A percentile compares a stretch with the other conserved stretches of the same genome.
phyloP scores from a whole-genome alignment of 2,888 invertebrate species.

The Tipula confusa region DNA sequence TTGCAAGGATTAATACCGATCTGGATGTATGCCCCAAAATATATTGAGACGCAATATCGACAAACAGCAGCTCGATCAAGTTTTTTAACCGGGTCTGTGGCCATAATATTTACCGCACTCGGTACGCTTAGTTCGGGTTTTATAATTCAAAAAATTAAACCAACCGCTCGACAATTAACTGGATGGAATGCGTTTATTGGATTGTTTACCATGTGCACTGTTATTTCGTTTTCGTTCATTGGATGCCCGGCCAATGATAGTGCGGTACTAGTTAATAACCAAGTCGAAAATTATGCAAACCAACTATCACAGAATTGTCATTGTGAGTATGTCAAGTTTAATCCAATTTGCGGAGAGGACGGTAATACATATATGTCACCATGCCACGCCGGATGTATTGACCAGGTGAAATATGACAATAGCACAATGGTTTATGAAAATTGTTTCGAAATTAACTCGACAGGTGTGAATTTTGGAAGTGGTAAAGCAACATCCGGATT shows the following conservation, averaged over 20 bases:
- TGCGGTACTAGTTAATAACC: conserved; percentile 39
- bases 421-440: conserved; percentile 49
- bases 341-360: conserved; percentile 60
- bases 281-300: not conserved
- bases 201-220: conserved; percentile 53
- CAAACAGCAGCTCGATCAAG: conserved; percentile 58
- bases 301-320: conserved; percentile 50
- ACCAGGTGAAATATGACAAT: conserved; percentile 39
- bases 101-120: not conserved
- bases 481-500: conserved; percentile 53
- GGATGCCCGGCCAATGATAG: conserved; percentile 51
- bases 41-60: conserved; percentile 66
- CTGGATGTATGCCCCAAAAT: conserved; percentile 68
- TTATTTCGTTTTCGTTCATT: conserved; percentile 56
- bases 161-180: not conserved
- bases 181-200: conserved; percentile 51
- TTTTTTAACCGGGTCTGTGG: conserved; percentile 56
- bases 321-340: conserved; percentile 61
- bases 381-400: conserved; percentile 65
- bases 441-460: conserved; percentile 51
- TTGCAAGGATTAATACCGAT: conserved; percentile 58
- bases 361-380: conserved; percentile 39
- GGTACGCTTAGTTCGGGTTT: not conserved
- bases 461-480: conserved; percentile 31
- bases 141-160: not conserved